A percentile compares a stretch with the other conserved stretches of the same genome.
Conservation (phyloP, 2,113 vertebrate species). For the Lonchura striata region DNA sequence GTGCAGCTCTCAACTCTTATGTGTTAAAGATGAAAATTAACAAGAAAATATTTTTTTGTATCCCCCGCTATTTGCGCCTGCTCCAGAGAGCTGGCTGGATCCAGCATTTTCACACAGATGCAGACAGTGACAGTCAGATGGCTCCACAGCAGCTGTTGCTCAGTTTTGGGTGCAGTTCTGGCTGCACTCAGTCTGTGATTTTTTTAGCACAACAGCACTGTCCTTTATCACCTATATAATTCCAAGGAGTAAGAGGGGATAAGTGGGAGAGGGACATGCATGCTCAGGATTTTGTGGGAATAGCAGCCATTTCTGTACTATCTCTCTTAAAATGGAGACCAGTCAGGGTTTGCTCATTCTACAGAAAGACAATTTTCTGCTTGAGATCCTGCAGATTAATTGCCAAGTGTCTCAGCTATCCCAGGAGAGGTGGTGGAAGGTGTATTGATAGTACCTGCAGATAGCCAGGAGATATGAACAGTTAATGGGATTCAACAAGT, state of each 20-base stretch:
- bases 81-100: not conserved
- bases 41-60: not conserved
- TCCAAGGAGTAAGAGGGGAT: not conserved
- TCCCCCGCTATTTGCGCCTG: not conserved
- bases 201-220: not conserved
- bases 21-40: not conserved
- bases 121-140: not conserved
- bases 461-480: conserved; percentile 10
- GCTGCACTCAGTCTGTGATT: not conserved
- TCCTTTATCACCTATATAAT: not conserved
- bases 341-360: not conserved
- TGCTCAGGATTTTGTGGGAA: not conserved
- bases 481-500: conserved; percentile 45
- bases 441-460: conserved; percentile 52
- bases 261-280: not conserved
- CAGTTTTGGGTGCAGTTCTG: not conserved
- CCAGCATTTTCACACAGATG: not conserved
- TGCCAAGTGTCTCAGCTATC: conserved; percentile 53
- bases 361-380: conserved; percentile 58
- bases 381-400: conserved; percentile 65
- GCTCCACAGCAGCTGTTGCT: not conserved
- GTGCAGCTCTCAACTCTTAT: not conserved
- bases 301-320: conserved; percentile 4
- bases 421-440: conserved; percentile 36
- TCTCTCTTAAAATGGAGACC: conserved; percentile 40